Base-by-base conservation (phyloP, 1,140 invertebrate species). In the Diploscapter pachys region DNA sequence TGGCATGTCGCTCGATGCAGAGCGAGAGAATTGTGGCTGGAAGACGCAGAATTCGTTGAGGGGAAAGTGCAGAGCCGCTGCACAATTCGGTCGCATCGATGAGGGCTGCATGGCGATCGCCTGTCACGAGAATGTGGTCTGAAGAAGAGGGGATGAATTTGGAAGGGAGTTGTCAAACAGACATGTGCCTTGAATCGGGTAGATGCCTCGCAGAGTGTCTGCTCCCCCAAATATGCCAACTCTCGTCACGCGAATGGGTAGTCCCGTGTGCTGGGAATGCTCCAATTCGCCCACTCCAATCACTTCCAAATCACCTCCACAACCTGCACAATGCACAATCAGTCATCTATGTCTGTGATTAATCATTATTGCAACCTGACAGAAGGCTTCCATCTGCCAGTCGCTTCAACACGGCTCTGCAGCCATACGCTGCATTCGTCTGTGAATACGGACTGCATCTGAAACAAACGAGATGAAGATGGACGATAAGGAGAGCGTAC, bases 241-340 rank as follows among this genome's bases (percentile, higher is more conserved):
- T 48, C 59, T 69, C 11, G 73, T 74, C 5, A 74, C 73, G 59
- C 73, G 50, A 53, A 74, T 67, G 6, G 73, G 73, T 11, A 66
- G 73, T 13, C 73, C 65, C 5, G 73, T 74, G 57, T 74, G 63
- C 64, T 66, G 63, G 4, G 73, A 63, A 63, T 67, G 49, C 13
- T 66, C 54, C 8, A 64, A 50, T 57, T 74, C 73, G 4, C 54
- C 52, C 5, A 56, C 54, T 49, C 70, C 65, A 6, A 74, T 57
- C 9, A 74, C 73, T 63, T 74, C 73, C 5, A 74, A 52, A 56
- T 74, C 64, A 8, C 73, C 73, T 48, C 73, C 73, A 53, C 73
- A 74, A 0, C 73, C 73, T 74, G 55, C 3, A 61, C 54, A 65
- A 11, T 65, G 8, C 63, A 65, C 31, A 31, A 31, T 31, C 31